Evolutionary conservation across 1,140 invertebrate species (phyloP).

Genomic region (Zaprionus lachaisei): DNA sequence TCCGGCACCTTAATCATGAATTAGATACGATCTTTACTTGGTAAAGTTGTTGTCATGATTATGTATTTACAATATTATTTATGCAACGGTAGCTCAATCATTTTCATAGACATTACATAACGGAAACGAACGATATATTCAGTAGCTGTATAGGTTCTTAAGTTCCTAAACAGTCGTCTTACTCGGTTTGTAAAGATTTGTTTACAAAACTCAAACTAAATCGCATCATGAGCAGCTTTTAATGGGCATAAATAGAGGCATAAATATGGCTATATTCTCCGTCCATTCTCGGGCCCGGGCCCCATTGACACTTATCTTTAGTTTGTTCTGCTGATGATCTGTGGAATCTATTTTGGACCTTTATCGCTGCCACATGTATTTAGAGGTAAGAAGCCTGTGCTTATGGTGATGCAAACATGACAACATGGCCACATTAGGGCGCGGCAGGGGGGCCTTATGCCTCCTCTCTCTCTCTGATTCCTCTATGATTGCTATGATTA

Average conservation of each 20-base stretch:
- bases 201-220: background rate
- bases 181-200: background rate
- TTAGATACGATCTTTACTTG: background rate
- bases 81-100: background rate
- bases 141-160: background rate
- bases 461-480: no score
- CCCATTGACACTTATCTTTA: slow-evolving; percentile 1
- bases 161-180: background rate
- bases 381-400: background rate
- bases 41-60: background rate
- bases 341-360: background rate
- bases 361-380: slow-evolving; percentile 2
- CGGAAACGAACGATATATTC: background rate
- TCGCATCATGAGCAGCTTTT: background rate
- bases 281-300: background rate
- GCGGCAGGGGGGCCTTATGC: slow-evolving; percentile 18
- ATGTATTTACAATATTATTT: background rate
- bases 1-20: background rate
- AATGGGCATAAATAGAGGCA: background rate
- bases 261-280: slow-evolving; percentile 5
- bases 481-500: slow-evolving; percentile 64
- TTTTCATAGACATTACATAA: background rate
- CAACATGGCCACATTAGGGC: background rate
- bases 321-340: slow-evolving; percentile 3
- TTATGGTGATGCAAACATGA: background rate